A percentile compares a stretch with the other conserved stretches of the same genome.
phyloP scores from a whole-genome alignment of 2,888 invertebrate species.

The Agonopterix heracliana region DNA sequence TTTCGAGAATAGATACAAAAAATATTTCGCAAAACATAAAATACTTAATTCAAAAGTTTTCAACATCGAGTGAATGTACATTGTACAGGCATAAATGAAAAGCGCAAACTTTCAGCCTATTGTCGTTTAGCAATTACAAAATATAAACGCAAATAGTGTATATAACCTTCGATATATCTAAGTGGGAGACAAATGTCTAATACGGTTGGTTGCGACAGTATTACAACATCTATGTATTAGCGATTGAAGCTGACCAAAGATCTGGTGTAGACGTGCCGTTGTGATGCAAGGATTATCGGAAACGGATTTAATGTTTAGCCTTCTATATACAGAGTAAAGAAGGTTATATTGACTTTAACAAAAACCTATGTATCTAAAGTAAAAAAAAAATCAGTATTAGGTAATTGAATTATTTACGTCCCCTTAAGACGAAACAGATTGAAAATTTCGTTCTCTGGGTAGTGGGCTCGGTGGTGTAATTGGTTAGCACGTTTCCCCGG shows the following conservation, averaged over 20 bases:
- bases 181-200: constrained; percentile 15
- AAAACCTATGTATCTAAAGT: no score
- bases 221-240: constrained; percentile 3
- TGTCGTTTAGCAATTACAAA: no score
- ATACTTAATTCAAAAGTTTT: constrained; percentile 14
- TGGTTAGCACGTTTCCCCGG: no score
- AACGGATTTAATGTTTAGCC: no score
- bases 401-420: no score
- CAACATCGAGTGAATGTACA: no score
- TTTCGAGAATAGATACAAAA: not conserved
- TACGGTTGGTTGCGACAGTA: constrained; percentile 11
- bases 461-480: no score
- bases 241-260: constrained; percentile 5
- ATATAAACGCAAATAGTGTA: not conserved
- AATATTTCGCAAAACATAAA: not conserved
- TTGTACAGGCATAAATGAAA: no score
- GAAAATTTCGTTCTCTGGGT: no score
- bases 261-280: not conserved
- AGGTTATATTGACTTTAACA: not conserved
- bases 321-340: not conserved
- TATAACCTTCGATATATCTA: constrained; percentile 16
- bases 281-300: not conserved
- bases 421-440: no score
- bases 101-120: no score
- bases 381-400: no score